Percentiles rank a stretch among this genome's conserved stretches.
Conservation (phyloP, 2,888 invertebrate species). For the Microctonus aethiopoides region DNA sequence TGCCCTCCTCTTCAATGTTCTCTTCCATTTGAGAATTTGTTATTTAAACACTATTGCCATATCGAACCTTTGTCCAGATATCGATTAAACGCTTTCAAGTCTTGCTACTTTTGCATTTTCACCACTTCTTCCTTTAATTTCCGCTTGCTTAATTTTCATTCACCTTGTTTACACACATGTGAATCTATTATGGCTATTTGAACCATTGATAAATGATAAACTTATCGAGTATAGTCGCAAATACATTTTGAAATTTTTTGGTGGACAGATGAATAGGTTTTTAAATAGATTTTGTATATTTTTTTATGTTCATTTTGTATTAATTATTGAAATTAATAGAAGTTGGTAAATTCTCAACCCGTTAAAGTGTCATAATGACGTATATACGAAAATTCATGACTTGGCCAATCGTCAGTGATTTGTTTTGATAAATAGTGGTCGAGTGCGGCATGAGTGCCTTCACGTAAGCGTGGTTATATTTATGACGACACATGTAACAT, state of each 20-base stretch:
- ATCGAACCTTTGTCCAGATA: not conserved
- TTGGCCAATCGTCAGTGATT: constrained; percentile 53
- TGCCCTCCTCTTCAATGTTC: constrained; percentile 37
- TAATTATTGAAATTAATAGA: constrained; percentile 13
- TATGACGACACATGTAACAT: constrained; percentile 67
- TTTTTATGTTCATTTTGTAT: not conserved
- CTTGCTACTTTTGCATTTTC: not conserved
- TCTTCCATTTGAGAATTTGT: constrained; percentile 1
- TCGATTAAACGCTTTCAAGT: not conserved
- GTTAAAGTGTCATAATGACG: constrained; percentile 17
- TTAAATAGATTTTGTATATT: not conserved
- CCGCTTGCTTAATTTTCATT: not conserved
- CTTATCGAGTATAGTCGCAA: not conserved
- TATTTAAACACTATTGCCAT: constrained; percentile 1
- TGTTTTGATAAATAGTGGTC: constrained; percentile 58
- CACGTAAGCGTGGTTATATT: constrained; percentile 67
- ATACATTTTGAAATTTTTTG: not conserved
- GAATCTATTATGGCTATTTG: not conserved
- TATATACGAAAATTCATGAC: constrained; percentile 38
- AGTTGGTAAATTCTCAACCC: constrained; percentile 29
- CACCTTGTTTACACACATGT: not conserved
- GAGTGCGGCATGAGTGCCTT: constrained; percentile 67
- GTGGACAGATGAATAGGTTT: not conserved
- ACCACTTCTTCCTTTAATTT: not conserved
- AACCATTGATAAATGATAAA: not conserved